Conservation (phyloP, 37 sponge, comb jelly and placozoan species). For the Agelas oroides region DNA sequence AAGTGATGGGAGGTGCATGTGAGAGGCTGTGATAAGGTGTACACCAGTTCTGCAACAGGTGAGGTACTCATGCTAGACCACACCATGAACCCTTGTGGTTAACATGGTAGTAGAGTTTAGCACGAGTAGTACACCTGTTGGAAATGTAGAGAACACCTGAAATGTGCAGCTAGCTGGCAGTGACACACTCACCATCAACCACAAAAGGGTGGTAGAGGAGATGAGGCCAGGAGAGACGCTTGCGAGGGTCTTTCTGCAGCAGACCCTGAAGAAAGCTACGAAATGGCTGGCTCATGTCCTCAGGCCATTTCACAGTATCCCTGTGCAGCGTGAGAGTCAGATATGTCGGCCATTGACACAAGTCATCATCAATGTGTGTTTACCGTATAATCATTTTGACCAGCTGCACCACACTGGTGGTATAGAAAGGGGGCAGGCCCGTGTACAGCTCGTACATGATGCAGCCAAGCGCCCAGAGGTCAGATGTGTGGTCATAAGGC, state of each 20-base stretch:
- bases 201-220: constrained; percentile 94
- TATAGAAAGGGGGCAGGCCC: constrained; percentile 93
- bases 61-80: too few species aligned
- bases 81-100: too few species aligned
- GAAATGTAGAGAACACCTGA: too few species aligned
- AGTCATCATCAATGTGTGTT: too few species aligned
- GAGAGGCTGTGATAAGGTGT: too few species aligned
- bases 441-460: constrained; percentile 92
- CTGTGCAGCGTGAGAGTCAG: constrained; percentile 1
- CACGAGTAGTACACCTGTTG: too few species aligned
- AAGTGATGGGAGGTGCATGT: too few species aligned
- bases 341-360: too few species aligned
- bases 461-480: constrained; percentile 94
- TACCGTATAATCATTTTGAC: constrained; percentile 29
- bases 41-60: too few species aligned
- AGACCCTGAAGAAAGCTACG: constrained; percentile 80
- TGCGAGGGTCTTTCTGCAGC: constrained; percentile 83
- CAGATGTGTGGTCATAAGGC: constrained; percentile 94
- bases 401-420: constrained; percentile 87
- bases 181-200: constrained; percentile 34
- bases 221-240: constrained; percentile 91
- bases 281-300: constrained; percentile 73
- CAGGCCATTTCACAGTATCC: constrained; percentile 80
- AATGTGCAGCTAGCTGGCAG: too few species aligned
- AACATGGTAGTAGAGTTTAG: too few species aligned